A percentile compares a stretch with the other conserved stretches of the same genome.
Conservation (phyloP, 2,113 vertebrate species). For the Crotalus horridus region DNA sequence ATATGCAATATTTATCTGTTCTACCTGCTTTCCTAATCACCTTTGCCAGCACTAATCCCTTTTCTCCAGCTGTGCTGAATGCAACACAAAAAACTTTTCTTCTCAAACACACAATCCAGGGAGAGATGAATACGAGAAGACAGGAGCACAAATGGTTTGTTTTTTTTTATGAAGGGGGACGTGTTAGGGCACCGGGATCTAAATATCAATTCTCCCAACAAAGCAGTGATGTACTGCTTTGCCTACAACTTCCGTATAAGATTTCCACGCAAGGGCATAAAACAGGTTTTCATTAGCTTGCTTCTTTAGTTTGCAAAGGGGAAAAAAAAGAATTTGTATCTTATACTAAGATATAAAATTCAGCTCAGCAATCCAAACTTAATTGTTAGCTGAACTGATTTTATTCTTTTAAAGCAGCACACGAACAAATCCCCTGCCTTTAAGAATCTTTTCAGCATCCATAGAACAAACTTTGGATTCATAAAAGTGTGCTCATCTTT, state of each 20-base stretch:
- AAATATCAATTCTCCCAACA: not conserved
- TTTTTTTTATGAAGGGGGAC: not conserved
- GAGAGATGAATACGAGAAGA: not conserved
- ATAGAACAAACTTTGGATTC: not conserved
- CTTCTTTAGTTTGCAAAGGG: not conserved
- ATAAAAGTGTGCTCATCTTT: not conserved
- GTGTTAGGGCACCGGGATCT: not conserved
- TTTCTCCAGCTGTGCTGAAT: not conserved
- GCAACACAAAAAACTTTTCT: not conserved
- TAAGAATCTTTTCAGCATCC: not conserved
- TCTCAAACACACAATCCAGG: not conserved
- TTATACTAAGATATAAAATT: not conserved
- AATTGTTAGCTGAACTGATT: constrained; percentile 8
- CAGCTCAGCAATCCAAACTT: not conserved
- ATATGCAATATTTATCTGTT: constrained; percentile 37
- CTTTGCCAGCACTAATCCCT: accelerated
- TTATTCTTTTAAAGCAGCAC: not conserved
- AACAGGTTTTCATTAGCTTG: not conserved
- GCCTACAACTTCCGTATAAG: not conserved
- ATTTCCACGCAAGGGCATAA: not conserved
- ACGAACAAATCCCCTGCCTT: not conserved
- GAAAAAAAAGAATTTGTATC: not conserved
- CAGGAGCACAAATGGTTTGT: not conserved
- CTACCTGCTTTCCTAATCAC: constrained; percentile 7
- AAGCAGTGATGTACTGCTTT: constrained; percentile 3